These are phyloP conservation scores for Eueides isabella DNA, from an alignment of 1,140 invertebrate genomes.

Conservation along the genomic window DNA sequence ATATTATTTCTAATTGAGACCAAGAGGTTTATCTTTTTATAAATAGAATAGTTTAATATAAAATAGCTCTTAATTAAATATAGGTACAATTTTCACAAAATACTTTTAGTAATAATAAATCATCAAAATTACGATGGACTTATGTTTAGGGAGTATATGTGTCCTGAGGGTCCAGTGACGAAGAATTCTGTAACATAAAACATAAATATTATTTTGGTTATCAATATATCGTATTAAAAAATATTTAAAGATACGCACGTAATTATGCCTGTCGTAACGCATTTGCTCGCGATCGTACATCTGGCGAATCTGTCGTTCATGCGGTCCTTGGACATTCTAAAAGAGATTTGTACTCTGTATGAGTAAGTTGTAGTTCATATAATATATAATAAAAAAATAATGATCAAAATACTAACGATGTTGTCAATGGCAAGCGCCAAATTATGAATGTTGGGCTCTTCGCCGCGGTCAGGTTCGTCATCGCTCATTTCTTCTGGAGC, in stretches of 20 bases:
- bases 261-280: not conserved
- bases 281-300: slow-evolving; percentile 3
- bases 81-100: slow-evolving; percentile 10
- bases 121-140: not conserved
- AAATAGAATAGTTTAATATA: slow-evolving; percentile 8
- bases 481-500: slow-evolving; percentile 3
- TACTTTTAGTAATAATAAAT: not conserved
- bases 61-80: slow-evolving; percentile 9
- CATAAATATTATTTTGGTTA: not conserved
- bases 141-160: not conserved
- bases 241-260: not conserved
- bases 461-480: not conserved
- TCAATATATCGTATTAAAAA: not conserved
- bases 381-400: not conserved
- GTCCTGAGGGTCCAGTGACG: not conserved
- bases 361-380: not conserved
- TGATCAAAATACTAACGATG: not conserved
- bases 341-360: not conserved
- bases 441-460: not conserved
- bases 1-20: not conserved
- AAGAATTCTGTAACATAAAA: slow-evolving; percentile 1
- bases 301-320: not conserved
- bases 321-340: slow-evolving; percentile 6
- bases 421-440: slow-evolving; percentile 7
- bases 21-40: not conserved